Conservation (phyloP, 2,113 vertebrate species). For the Rhinichthys klamathensis region DNA sequence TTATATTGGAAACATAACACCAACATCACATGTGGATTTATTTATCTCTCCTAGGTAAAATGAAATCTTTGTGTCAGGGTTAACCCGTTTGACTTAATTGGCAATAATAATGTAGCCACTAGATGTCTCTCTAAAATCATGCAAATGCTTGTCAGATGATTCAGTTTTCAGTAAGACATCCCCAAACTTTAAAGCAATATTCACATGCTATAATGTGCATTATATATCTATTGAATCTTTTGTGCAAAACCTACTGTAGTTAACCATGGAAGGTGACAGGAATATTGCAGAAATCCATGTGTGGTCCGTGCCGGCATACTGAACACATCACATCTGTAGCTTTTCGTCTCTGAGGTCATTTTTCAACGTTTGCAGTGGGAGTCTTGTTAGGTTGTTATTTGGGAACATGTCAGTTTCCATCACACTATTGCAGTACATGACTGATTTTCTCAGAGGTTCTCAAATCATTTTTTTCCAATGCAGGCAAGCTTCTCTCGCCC, state of each 20-base stretch:
- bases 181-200: not conserved
- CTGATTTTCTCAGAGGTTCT: not conserved
- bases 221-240: too few relatives aligned
- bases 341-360: not conserved
- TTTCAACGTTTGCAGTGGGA: not conserved
- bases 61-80: not conserved
- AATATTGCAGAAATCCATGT: not conserved
- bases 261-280: not conserved
- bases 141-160: not conserved
- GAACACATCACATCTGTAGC: not conserved
- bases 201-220: not conserved
- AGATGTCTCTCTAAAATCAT: constrained; percentile 42
- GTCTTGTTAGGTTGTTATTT: not conserved
- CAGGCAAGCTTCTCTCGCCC: not conserved
- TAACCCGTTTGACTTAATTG: not conserved
- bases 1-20: too few relatives aligned
- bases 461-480: not conserved
- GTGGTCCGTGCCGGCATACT: not conserved
- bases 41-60: not conserved
- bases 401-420: not conserved
- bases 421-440: not conserved
- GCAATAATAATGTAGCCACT: constrained; percentile 18
- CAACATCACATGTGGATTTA: too few relatives aligned
- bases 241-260: not conserved
- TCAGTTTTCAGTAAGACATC: not conserved